Conservation (phyloP, 2,113 vertebrate genomes). For the Aythya baeri region DNA sequence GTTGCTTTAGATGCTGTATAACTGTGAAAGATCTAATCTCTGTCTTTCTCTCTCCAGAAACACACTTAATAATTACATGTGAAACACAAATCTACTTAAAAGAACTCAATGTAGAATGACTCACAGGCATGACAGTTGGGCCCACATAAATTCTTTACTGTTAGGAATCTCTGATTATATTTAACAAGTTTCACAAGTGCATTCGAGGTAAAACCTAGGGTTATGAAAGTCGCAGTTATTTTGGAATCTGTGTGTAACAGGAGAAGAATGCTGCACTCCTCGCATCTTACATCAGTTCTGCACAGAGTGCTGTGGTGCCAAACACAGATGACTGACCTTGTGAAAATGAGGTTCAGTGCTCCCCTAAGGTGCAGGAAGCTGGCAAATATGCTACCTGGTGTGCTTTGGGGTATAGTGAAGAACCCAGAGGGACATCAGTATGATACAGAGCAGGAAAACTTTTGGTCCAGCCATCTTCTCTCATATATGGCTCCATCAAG, state of each 20-base stretch:
- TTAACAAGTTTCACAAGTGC: not conserved
- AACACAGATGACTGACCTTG: not conserved
- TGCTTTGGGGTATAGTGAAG: not conserved
- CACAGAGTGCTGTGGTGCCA: not conserved
- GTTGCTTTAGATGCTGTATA: not conserved
- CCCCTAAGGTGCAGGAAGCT: not conserved
- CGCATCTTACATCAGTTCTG: accelerated
- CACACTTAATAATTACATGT: not conserved
- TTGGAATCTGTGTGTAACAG: not conserved
- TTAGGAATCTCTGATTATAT: not conserved
- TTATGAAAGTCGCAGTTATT: not conserved
- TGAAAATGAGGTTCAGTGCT: not conserved
- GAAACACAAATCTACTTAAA: not conserved
- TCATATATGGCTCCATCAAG: accelerated
- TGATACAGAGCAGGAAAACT: accelerated
- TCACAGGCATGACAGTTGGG: not conserved
- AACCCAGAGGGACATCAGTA: not conserved
- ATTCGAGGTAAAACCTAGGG: not conserved
- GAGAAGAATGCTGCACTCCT: not conserved
- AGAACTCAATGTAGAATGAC: accelerated
- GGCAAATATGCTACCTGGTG: accelerated
- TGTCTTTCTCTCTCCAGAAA: not conserved
- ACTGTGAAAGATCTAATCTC: not conserved
- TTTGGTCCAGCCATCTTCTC: not conserved
- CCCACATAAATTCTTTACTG: not conserved